Base-by-base conservation (phyloP, 2,888 invertebrate species). In the Meteorus cinctellus region DNA sequence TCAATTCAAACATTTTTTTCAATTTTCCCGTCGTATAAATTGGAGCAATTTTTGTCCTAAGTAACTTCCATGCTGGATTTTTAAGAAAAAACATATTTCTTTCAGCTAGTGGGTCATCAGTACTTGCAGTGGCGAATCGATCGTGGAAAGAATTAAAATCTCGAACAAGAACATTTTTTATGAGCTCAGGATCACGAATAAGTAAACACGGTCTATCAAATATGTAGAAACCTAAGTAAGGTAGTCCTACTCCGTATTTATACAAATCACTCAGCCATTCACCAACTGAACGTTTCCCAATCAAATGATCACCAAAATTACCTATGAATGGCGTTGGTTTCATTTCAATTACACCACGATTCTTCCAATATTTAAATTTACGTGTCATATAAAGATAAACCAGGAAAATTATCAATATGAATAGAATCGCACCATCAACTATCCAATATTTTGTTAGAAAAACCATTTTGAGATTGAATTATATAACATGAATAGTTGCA, bases 121-220 rank as follows among this genome's bases (percentile, higher is more conserved):
- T 85, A 0, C 86, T 85, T 73, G 90, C 88, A 2, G 80, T 19
- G 0, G 70, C 78, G 77, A 78, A 84, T 74, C 90, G 87, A 77
- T 91, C 88, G 0, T 85, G 77, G 78, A 91, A 91, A 14, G 85
- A 85, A 78, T 89, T 86, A 62, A 91, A 91, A 74, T 92, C 91
- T 67, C 90, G 91, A 3, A 91, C 87, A 27, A 91, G 74, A 1
- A 91, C 79, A 0, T 87, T 84, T 79, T 91, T 92, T 0, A 91
- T 80, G 2, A 92, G 75, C n/a, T 90, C 90, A 0, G 89, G 89
- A 63, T 91, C 90, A 1, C 90, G 88, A 14, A 90, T 79, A 3
- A 91, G 27, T n/a, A 92, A 71, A 0, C 83, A 86, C 0, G 92
- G 91, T n/a, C 88, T 88, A 79, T 91, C 88, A 24, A 91, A 84